Percentiles rank a stretch among this genome's conserved stretches.
Evolutionary conservation across 2,797 vertebrate species (phyloP).

Genomic region (Paguma larvata): DNA sequence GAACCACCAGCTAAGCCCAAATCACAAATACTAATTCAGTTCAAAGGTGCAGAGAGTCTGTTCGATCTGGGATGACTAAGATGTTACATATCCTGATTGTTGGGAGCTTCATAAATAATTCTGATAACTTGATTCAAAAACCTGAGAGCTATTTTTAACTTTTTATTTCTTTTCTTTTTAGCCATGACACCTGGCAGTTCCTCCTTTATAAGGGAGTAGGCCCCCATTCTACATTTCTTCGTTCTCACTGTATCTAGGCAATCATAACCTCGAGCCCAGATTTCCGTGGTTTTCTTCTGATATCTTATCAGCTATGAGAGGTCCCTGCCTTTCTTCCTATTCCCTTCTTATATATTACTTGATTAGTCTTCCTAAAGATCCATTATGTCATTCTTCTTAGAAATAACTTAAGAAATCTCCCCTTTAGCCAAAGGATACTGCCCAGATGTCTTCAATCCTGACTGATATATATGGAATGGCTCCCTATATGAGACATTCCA

Average conservation of each 20-base stretch:
- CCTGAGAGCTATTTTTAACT: not conserved
- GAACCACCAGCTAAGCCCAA: not conserved
- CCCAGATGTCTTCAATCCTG: not conserved
- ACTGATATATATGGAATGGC: not conserved
- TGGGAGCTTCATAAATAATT: conserved; percentile 10
- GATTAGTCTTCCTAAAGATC: not conserved
- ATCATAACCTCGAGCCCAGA: not conserved
- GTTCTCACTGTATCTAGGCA: not conserved
- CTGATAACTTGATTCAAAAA: not conserved
- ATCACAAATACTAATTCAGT: conserved; percentile 59
- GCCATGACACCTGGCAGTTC: not conserved
- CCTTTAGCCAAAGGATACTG: not conserved
- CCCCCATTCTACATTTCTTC: not conserved
- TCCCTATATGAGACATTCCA: not conserved
- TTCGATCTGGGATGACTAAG: not conserved
- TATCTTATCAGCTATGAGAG: not conserved
- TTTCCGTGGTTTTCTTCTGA: not conserved
- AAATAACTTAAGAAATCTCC: not conserved
- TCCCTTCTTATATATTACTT: not conserved
- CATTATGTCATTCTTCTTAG: not conserved
- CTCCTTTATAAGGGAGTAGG: not conserved
- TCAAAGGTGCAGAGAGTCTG: not conserved
- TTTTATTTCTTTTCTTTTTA: not conserved
- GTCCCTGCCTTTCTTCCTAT: not conserved
- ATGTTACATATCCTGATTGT: not conserved